These are phyloP conservation scores for Olivierus martensii DNA, from an alignment of 1,140 invertebrate species.

Conservation along the genomic window DNA sequence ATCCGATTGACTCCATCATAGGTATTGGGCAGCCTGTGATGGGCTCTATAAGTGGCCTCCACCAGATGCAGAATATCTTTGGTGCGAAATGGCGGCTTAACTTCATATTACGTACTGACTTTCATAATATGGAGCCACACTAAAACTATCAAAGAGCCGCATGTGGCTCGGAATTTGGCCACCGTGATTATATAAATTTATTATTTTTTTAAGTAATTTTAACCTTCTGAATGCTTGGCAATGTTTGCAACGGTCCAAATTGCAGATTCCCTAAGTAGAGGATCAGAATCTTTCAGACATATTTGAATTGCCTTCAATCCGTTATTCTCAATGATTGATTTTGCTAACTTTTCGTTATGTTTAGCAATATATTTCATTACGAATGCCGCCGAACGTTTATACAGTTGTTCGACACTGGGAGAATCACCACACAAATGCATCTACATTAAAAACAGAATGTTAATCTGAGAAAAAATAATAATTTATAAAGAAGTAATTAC, in stretches of 20 bases:
- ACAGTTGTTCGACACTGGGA: constrained; percentile 40
- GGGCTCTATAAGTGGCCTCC: no score
- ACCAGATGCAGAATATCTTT: no score
- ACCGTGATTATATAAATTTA: no score
- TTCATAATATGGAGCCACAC: no score
- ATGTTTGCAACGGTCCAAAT: constrained; percentile 64
- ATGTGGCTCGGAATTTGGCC: no score
- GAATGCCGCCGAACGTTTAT: constrained; percentile 51
- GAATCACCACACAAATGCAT: constrained; percentile 13
- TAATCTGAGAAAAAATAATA: not conserved
- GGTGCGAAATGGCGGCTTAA: no score
- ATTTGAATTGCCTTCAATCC: constrained; percentile 53
- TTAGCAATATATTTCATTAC: constrained; percentile 49
- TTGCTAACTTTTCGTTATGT: constrained; percentile 52
- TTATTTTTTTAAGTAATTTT: no score
- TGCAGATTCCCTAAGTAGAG: constrained; percentile 60
- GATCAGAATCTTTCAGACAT: constrained; percentile 66
- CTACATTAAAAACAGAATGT: constrained; percentile 20
- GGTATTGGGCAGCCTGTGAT: no score
- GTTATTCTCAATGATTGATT: constrained; percentile 48
- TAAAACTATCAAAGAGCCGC: no score
- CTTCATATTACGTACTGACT: no score
- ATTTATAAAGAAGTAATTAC: constrained; percentile 32
- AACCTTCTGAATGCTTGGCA: constrained; percentile 49
- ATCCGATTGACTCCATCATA: no score